phyloP scores from a whole-genome alignment of 2,888 invertebrate genomes.

The Patella caerulea region DNA sequence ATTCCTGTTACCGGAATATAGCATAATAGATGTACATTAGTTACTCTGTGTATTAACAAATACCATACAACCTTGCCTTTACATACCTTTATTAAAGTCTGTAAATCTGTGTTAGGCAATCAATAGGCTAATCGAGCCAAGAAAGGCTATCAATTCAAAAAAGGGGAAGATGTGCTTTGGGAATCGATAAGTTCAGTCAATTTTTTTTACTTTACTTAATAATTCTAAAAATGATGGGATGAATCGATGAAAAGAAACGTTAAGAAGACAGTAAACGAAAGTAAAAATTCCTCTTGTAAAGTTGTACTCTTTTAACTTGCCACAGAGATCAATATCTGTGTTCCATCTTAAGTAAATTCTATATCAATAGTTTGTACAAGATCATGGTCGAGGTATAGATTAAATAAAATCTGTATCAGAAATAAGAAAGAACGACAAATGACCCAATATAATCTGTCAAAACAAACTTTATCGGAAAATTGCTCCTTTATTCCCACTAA shows the following conservation, averaged over 20 bases:
- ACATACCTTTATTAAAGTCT: slow-evolving; percentile 16
- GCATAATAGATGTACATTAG: slow-evolving; percentile 25
- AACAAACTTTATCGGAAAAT: too few species aligned
- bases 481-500: too few species aligned
- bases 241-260: slow-evolving; percentile 23
- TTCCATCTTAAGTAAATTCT: too few species aligned
- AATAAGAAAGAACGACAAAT: too few species aligned
- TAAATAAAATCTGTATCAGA: too few species aligned
- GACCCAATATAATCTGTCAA: too few species aligned
- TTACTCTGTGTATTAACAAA: slow-evolving; percentile 24
- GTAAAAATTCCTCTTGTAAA: neutral
- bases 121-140: slow-evolving; percentile 22
- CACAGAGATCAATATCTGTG: too few species aligned
- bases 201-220: slow-evolving; percentile 16
- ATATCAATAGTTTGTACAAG: too few species aligned
- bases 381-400: too few species aligned
- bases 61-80: slow-evolving; percentile 25
- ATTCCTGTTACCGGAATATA: slow-evolving; percentile 20
- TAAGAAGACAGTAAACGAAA: slow-evolving; percentile 9
- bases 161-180: slow-evolving; percentile 19
- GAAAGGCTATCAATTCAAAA: neutral
- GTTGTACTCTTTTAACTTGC: too few species aligned
- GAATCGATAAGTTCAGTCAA: slow-evolving; percentile 13
- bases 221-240: slow-evolving; percentile 20
- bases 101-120: slow-evolving; percentile 20